phyloP scores from a whole-genome alignment of 35 echinoderm and acorn worm species.

The Lytechinus variegatus region DNA sequence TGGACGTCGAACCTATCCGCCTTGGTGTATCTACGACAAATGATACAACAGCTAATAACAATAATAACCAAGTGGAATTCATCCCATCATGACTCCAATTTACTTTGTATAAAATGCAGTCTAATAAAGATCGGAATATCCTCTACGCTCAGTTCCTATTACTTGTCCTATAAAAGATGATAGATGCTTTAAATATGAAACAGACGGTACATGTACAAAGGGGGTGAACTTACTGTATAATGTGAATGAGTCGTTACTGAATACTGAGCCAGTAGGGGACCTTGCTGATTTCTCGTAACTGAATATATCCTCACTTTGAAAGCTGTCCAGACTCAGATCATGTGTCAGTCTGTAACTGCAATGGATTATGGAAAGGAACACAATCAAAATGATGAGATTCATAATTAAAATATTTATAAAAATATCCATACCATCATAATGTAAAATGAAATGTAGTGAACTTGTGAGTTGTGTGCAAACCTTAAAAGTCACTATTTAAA shows the following conservation, averaged over 20 bases:
- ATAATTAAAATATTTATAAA: not conserved
- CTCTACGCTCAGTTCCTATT: no score
- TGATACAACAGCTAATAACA: not conserved
- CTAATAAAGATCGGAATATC: no score
- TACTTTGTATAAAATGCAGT: no score
- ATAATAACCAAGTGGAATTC: no score
- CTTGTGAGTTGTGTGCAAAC: no score
- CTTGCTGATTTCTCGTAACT: not conserved
- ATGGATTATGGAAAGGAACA: not conserved
- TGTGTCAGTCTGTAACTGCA: slow-evolving; percentile 87
- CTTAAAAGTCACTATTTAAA: no score
- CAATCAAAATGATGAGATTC: not conserved
- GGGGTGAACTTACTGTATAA: slow-evolving; percentile 33
- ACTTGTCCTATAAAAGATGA: no score
- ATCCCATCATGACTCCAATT: no score
- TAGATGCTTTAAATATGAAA: no score
- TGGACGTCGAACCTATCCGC: slow-evolving; percentile 22
- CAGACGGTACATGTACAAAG: not conserved
- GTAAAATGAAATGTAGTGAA: no score
- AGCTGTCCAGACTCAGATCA: slow-evolving; percentile 83
- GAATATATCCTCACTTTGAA: slow-evolving; percentile 86
- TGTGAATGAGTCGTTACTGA: slow-evolving; percentile 48
- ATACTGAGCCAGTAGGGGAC: slow-evolving; percentile 17
- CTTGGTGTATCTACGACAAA: slow-evolving; percentile 17
- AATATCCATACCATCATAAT: no score